These are phyloP conservation scores for Malurus leucopterus DNA, from an alignment of 2,797 vertebrate species.

Conservation along the genomic window DNA sequence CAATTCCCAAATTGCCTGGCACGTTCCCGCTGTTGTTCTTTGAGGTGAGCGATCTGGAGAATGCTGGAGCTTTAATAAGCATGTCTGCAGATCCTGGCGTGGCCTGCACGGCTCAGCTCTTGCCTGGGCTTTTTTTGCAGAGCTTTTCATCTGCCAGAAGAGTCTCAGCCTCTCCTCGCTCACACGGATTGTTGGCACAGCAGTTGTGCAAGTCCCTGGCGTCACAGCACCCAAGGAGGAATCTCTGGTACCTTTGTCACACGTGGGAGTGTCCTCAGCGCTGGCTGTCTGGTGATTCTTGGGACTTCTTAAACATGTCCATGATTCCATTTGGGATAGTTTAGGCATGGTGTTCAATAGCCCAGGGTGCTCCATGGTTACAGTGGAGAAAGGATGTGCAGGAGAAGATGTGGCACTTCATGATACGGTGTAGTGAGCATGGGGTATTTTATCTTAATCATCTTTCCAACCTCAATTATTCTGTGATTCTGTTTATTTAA, in stretches of 20 bases:
- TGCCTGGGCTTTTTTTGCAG: neutral
- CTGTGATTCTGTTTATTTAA: neutral
- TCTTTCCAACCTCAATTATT: neutral
- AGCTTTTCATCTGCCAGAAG: slow-evolving; percentile 2
- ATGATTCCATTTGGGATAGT: fast-evolving
- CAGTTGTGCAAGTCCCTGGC: neutral
- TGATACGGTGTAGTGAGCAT: neutral
- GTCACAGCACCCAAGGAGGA: neutral
- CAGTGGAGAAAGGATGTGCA: neutral
- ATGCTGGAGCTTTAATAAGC: neutral
- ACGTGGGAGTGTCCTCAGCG: fast-evolving
- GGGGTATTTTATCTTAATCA: neutral
- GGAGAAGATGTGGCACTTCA: neutral
- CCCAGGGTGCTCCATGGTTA: neutral
- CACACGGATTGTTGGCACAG: fast-evolving
- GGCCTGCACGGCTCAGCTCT: neutral
- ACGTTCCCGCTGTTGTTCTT: neutral
- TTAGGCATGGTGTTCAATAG: neutral
- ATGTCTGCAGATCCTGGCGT: neutral
- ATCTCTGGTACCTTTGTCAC: neutral
- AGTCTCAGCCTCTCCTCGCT: neutral
- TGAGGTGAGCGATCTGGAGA: neutral
- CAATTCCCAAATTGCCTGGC: neutral
- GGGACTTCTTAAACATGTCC: neutral
- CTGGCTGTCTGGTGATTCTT: neutral